Evolutionary conservation across 2,113 vertebrate genomes (phyloP), one percentile per base, ranked within the genome.

Genomic region (Neodon shergylaensis): DNA sequence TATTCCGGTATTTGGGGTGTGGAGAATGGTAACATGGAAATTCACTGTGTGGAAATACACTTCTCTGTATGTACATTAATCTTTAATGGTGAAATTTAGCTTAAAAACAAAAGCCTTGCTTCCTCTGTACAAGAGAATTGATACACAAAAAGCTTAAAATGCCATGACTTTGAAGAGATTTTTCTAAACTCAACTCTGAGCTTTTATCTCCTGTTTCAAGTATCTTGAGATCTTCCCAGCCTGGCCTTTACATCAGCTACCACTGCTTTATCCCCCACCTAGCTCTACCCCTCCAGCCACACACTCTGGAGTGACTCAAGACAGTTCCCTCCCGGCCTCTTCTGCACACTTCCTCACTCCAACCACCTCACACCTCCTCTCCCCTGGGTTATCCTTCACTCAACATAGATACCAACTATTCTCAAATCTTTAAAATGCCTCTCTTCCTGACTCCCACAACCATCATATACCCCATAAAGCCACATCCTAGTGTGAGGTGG

Each of bases 21-120:
- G 5, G 28, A 21, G 11, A 44, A 31, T 54, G 10, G 33, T 72
- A 31, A 74, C 47, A 21, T 26, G 52, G 49, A 21, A n/a, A 47
- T 28, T 85, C 26, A 22, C 22, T 78, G 36, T 39, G 7, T 61
- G 31, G 73, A 83, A 95, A 92, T 33, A 5, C 44, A 82, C 11
- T 65, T 89, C 68, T 58, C 91, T 68, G 7, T 11, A n/a, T 31
- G 4, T 19, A n/a, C 16, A 5, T n/a, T 65, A 79, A 74, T 42
- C 31, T 79, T 94, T 28, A 54, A 73, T 54, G 47, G 81, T 44
- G n/a, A 97, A 84, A 49, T n/a, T 76, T 61, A 91, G 10, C 47
- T 58, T 49, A 16, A 90, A 74, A 87, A 68, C 36, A 90, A 94
- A 93, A 86, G 47, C 5, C 58, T 44, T 49, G 79, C 54, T 70